phyloP scores from a whole-genome alignment of 1,140 invertebrate genomes.

The Alviniconcha marisindica region DNA sequence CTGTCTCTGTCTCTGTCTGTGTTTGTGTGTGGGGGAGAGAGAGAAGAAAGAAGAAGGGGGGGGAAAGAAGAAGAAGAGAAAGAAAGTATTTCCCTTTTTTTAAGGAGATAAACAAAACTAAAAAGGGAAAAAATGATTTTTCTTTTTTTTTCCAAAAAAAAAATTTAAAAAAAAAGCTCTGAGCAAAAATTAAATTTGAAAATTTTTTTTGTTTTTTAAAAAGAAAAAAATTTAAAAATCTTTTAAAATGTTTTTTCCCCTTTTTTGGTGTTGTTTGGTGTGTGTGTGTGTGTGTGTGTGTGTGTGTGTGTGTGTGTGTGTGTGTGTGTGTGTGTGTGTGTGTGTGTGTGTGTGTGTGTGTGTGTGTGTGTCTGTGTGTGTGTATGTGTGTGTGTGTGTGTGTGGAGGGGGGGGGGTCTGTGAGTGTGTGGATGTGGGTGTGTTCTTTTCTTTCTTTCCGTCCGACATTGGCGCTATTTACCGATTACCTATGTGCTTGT shows the following conservation, averaged over 20 bases:
- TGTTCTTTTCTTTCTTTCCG: not conserved
- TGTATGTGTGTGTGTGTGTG: not conserved
- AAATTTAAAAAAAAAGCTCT: not conserved
- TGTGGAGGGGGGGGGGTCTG: not conserved
- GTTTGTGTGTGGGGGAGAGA: not conserved
- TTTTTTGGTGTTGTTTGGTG: not conserved
- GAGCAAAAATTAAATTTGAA: not conserved
- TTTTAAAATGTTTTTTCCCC: not conserved
- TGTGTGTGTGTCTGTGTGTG: conserved; percentile 9
- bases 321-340: not conserved
- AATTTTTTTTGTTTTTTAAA: not conserved
- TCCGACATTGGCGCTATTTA: not conserved
- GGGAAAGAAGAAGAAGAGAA: not conserved
- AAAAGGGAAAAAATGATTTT: not conserved
- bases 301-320: not conserved
- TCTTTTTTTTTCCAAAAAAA: not conserved
- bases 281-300: not conserved
- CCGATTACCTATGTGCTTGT: not conserved
- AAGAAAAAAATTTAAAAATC: not conserved
- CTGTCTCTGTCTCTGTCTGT: not conserved
- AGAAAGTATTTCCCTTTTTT: not conserved
- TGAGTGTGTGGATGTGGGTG: too few species aligned
- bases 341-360: conserved; percentile 28
- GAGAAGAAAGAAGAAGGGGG: not conserved
- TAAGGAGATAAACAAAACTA: not conserved